These are phyloP conservation scores for Drosophila watanabei DNA, from an alignment of 1,140 invertebrate species.

Conservation along the genomic window DNA sequence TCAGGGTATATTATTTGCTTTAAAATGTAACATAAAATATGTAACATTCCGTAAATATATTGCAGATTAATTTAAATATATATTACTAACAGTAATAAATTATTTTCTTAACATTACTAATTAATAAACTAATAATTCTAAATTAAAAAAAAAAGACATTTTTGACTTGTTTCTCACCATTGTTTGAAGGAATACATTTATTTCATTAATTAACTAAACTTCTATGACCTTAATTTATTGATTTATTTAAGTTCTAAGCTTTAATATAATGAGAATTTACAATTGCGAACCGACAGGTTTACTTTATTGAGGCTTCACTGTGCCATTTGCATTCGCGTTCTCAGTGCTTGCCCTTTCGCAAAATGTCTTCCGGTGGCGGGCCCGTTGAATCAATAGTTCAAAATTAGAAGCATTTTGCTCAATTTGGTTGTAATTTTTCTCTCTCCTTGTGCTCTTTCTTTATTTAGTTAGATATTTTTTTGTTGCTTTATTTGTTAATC, in stretches of 20 bases:
- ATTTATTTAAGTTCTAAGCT: background rate
- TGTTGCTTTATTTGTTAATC: constrained; percentile 10
- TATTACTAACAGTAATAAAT: no score
- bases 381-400: constrained; percentile 66
- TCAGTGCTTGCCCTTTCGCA: constrained; percentile 70
- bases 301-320: background rate
- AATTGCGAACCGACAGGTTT: background rate
- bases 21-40: no score
- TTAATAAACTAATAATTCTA: background rate
- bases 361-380: constrained; percentile 66
- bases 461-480: constrained; percentile 19
- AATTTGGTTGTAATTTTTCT: constrained; percentile 22
- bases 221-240: background rate
- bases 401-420: constrained; percentile 62
- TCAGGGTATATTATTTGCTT: no score
- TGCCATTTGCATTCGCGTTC: constrained; percentile 51
- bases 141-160: background rate
- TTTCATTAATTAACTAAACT: background rate
- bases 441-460: constrained; percentile 9
- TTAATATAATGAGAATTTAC: background rate
- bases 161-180: no score
- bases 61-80: no score
- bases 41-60: no score
- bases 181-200: no score
- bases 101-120: no score